These are phyloP conservation scores for Cheiracanthium punctorium DNA, from an alignment of 2,888 invertebrate genomes.

Conservation along the genomic window DNA sequence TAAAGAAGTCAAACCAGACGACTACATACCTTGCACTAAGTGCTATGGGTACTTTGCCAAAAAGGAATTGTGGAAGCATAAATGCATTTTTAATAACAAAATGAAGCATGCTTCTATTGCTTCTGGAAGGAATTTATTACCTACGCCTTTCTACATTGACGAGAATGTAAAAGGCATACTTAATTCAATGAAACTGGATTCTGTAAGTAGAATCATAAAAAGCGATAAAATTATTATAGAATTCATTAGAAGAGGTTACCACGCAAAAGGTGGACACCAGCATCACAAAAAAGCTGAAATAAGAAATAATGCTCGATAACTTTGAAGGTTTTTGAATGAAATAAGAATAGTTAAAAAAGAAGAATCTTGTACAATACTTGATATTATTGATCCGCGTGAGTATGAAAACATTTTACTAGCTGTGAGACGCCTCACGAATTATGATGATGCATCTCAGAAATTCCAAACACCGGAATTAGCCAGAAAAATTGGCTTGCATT, in stretches of 20 bases:
- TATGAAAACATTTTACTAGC: background rate
- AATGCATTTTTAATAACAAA: background rate
- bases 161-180: background rate
- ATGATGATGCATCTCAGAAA: background rate
- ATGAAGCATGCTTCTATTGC: background rate
- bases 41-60: background rate
- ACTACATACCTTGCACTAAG: background rate
- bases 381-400: background rate
- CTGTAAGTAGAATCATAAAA: background rate
- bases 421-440: background rate
- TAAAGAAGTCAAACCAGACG: background rate
- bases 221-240: background rate
- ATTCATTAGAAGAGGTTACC: background rate
- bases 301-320: background rate
- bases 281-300: background rate
- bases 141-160: background rate
- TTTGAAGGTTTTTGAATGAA: background rate
- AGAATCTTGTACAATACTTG: background rate
- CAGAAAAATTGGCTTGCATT: background rate
- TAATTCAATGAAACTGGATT: background rate
- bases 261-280: background rate
- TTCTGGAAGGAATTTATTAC: background rate
- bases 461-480: background rate
- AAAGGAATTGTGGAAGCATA: constrained; percentile 5
- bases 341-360: background rate